These are phyloP conservation scores for Neoniphon sammara DNA, from an alignment of 2,797 vertebrate genomes.

Conservation along the genomic window DNA sequence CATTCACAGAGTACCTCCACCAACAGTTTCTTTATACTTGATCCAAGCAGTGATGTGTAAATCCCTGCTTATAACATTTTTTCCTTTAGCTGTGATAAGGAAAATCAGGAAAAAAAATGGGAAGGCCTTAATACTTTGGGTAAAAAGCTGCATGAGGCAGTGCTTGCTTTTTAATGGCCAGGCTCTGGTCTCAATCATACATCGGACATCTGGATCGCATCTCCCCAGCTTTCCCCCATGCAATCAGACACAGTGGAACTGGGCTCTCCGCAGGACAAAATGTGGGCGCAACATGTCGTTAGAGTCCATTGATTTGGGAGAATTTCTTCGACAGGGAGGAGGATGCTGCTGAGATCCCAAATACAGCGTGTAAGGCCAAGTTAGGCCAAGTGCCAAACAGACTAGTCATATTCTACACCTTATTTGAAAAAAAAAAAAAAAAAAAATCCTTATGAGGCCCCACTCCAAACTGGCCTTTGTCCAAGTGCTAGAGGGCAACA, in stretches of 20 bases:
- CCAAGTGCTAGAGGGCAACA: constrained; percentile 32
- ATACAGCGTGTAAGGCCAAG: constrained; percentile 25
- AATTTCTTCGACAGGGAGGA: constrained; percentile 51
- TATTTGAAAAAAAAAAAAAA: constrained; percentile 41
- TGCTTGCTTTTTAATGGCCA: constrained; percentile 83
- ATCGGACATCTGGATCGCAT: constrained; percentile 89
- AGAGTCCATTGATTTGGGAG: constrained; percentile 69
- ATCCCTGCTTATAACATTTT: constrained; percentile 61
- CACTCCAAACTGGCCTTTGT: constrained; percentile 29
- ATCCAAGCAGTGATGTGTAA: constrained; percentile 74
- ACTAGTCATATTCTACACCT: constrained; percentile 44
- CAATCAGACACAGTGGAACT: constrained; percentile 75
- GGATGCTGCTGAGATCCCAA: constrained; percentile 36
- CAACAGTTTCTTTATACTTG: constrained; percentile 73
- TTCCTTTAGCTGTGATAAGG: constrained; percentile 48
- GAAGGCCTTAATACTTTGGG: constrained; percentile 83
- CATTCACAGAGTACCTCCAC: constrained; percentile 36
- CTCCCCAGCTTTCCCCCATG: constrained; percentile 69
- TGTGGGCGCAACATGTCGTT: constrained; percentile 79
- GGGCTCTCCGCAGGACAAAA: constrained; percentile 68
- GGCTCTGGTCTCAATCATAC: constrained; percentile 90
- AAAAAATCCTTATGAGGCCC: constrained; percentile 2
- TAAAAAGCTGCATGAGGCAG: constrained; percentile 81
- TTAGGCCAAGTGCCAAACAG: constrained; percentile 22
- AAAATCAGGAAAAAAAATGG: constrained; percentile 69